Evolutionary conservation across 2,888 invertebrate genomes (phyloP).

Genomic region (Clusia tigrina): DNA sequence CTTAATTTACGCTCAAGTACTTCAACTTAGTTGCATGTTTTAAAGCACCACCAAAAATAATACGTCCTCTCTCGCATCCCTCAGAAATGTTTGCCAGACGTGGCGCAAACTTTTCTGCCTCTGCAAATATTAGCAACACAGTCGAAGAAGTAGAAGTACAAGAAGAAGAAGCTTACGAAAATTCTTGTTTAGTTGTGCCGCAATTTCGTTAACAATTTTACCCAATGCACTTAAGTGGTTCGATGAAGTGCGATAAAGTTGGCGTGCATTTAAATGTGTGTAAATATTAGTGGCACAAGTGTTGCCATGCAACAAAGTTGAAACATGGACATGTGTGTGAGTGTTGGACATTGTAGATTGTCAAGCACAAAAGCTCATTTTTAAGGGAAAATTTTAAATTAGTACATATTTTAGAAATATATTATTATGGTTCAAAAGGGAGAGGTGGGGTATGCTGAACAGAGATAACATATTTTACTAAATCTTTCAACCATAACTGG

Average conservation of each 20-base stretch:
- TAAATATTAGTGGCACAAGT: neutral
- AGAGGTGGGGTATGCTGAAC: too few species aligned
- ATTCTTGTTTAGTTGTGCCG: constrained; percentile 11
- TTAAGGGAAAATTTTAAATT: too few species aligned
- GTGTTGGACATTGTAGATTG: too few species aligned
- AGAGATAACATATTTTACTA: too few species aligned
- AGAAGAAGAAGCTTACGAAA: too few species aligned
- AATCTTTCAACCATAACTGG: too few species aligned
- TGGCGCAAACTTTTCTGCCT: neutral
- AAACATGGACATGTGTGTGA: neutral
- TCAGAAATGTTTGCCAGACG: neutral
- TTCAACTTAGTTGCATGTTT: neutral
- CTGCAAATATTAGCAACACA: too few species aligned
- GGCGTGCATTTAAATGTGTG: neutral
- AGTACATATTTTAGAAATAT: too few species aligned
- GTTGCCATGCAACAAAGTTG: neutral
- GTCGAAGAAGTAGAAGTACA: too few species aligned
- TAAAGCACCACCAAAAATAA: neutral
- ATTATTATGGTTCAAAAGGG: too few species aligned
- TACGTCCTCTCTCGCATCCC: neutral
- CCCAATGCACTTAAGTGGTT: constrained; percentile 4
- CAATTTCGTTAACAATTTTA: constrained; percentile 36
- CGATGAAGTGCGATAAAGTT: constrained; percentile 6
- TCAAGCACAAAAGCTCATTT: too few species aligned
- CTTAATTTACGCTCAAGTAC: neutral